Evolutionary conservation across 2,888 invertebrate species (phyloP).

Genomic region (Hyles lineata): DNA sequence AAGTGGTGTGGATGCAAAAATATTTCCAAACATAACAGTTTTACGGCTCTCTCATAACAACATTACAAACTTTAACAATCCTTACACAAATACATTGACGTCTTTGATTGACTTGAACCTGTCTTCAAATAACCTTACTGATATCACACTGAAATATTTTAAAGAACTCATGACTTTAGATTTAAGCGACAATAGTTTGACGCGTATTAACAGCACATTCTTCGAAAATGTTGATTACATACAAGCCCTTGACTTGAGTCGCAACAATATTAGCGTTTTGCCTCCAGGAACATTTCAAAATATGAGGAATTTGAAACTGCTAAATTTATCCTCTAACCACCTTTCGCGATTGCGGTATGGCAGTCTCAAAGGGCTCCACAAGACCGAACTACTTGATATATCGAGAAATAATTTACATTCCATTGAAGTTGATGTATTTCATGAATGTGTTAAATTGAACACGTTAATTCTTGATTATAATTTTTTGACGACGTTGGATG

Average conservation of each 20-base stretch:
- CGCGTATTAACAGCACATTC: slow-evolving; percentile 55
- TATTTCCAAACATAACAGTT: slow-evolving; percentile 56
- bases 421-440: slow-evolving; percentile 70
- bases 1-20: slow-evolving; percentile 43
- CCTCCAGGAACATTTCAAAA: slow-evolving; percentile 70
- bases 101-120: slow-evolving; percentile 60
- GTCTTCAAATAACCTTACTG: slow-evolving; percentile 59
- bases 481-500: slow-evolving; percentile 62
- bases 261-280: slow-evolving; percentile 60
- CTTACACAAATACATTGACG: slow-evolving; percentile 55
- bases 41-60: slow-evolving; percentile 63
- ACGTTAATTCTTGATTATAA: slow-evolving; percentile 73
- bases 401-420: slow-evolving; percentile 65
- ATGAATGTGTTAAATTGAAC: slow-evolving; percentile 68
- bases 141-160: slow-evolving; percentile 63
- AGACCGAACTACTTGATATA: slow-evolving; percentile 66
- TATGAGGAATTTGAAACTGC: slow-evolving; percentile 62
- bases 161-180: slow-evolving; percentile 61
- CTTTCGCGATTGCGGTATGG: slow-evolving; percentile 66
- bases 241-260: slow-evolving; percentile 66
- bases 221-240: slow-evolving; percentile 59
- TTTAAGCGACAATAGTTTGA: slow-evolving; percentile 61
- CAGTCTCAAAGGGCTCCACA: slow-evolving; percentile 67
- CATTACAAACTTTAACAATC: slow-evolving; percentile 63
- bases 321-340: slow-evolving; percentile 69